Conservation (phyloP, 1,140 invertebrate species). For the Apis cerana region DNA sequence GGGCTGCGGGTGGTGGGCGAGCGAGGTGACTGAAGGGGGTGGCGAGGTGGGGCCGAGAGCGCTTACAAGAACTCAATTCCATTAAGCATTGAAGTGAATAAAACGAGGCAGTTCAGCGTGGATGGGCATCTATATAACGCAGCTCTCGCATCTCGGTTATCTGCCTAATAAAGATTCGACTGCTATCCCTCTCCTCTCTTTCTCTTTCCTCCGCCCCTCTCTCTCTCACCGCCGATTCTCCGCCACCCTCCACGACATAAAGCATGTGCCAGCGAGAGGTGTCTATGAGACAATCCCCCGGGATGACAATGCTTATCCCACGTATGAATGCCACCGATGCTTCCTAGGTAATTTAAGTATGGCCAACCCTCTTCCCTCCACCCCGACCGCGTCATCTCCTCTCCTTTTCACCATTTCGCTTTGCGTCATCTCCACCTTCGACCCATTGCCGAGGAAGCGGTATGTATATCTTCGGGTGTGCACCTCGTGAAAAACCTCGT, state of each 20-base stretch:
- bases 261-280: constrained; percentile 72
- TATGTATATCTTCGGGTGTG: constrained; percentile 27
- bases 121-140: constrained; percentile 74
- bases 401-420: constrained; percentile 30
- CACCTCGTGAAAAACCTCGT: constrained; percentile 55
- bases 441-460: constrained; percentile 11
- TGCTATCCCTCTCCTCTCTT: constrained; percentile 45
- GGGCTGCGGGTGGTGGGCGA: constrained; percentile 24
- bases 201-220: background rate
- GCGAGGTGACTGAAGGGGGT: constrained; percentile 10
- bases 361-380: constrained; percentile 8
- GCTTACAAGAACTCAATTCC: constrained; percentile 78
- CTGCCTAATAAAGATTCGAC: constrained; percentile 77
- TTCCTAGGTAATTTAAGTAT: constrained; percentile 74
- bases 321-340: constrained; percentile 67
- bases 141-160: constrained; percentile 75
- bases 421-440: constrained; percentile 30
- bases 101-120: constrained; percentile 73
- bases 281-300: constrained; percentile 75
- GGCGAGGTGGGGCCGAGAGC: constrained; percentile 52
- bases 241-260: constrained; percentile 60
- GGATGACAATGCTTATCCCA: constrained; percentile 76
- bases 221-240: constrained; percentile 9
- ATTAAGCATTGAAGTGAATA: constrained; percentile 78
- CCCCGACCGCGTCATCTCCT: constrained; percentile 1